Percentiles rank a stretch among this genome's conserved stretches.
Conservation (phyloP, 2,888 invertebrate species). For the Nephrotoma appendiculata region DNA sequence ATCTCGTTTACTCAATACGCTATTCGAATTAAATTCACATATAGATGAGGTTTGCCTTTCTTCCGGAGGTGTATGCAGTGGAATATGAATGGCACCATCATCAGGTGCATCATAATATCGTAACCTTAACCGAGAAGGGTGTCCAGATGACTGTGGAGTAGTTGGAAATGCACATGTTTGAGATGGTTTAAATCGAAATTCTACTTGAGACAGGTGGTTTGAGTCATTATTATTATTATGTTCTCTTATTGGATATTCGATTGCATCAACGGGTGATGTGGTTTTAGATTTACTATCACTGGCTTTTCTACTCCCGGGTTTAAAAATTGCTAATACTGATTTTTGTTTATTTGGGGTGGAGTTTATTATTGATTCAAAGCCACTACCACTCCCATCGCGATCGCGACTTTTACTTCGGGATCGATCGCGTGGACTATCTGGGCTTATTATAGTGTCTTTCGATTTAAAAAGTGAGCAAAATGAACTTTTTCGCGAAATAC, state of each 20-base stretch:
- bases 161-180: slow-evolving; percentile 18
- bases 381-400: slow-evolving; percentile 26
- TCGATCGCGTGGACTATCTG: slow-evolving; percentile 32
- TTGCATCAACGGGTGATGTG: slow-evolving; percentile 28
- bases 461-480: slow-evolving; percentile 69
- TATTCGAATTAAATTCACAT: neutral
- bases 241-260: slow-evolving; percentile 7
- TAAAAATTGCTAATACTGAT: slow-evolving; percentile 53
- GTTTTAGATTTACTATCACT: slow-evolving; percentile 34
- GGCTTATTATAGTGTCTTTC: slow-evolving; percentile 48
- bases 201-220: slow-evolving; percentile 35
- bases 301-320: slow-evolving; percentile 34
- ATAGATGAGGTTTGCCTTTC: slow-evolving; percentile 32
- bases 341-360: slow-evolving; percentile 47
- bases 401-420: slow-evolving; percentile 50
- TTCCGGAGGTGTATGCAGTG: slow-evolving; percentile 58
- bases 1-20: neutral
- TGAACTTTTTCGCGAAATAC: slow-evolving; percentile 62
- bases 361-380: slow-evolving; percentile 20
- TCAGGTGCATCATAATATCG: slow-evolving; percentile 49
- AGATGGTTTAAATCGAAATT: slow-evolving; percentile 26
- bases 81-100: slow-evolving; percentile 51
- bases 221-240: slow-evolving; percentile 16
- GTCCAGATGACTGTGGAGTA: slow-evolving; percentile 16
- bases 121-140: slow-evolving; percentile 25